Conservation (phyloP, 2,797 vertebrate genomes). For the Threskiornis aethiopicus region DNA sequence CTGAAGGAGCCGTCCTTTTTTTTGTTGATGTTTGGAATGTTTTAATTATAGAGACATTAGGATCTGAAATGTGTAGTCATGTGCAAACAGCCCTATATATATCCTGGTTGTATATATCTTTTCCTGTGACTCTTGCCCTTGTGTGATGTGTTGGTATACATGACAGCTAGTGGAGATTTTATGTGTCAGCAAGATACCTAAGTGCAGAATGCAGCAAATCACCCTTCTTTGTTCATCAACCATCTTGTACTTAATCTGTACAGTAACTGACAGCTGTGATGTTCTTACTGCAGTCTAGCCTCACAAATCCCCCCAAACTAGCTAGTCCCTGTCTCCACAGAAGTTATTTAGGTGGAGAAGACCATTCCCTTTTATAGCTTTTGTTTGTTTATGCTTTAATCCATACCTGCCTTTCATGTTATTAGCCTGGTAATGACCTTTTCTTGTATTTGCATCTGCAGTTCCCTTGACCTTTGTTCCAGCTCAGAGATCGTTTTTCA, state of each 20-base stretch:
- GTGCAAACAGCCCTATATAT: neutral
- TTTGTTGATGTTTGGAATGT: neutral
- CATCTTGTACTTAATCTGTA: neutral
- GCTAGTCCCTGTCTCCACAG: neutral
- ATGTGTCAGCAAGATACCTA: neutral
- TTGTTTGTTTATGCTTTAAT: neutral
- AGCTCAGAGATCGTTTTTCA: neutral
- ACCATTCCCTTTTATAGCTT: neutral
- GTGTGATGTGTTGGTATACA: neutral
- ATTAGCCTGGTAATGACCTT: neutral
- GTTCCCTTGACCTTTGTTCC: neutral
- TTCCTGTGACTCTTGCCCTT: neutral
- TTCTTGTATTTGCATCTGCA: neutral
- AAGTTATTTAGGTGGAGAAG: neutral
- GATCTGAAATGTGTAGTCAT: neutral
- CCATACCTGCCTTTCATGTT: neutral
- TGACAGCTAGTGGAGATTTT: neutral
- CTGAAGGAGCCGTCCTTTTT: neutral
- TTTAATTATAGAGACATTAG: neutral
- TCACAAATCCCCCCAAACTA: neutral
- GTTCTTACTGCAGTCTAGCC: neutral
- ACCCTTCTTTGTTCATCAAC: neutral
- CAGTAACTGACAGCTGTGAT: neutral
- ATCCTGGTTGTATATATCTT: neutral
- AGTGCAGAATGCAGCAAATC: neutral